Base-by-base conservation (phyloP, 2,888 invertebrate genomes). In the Watsonalla binaria region DNA sequence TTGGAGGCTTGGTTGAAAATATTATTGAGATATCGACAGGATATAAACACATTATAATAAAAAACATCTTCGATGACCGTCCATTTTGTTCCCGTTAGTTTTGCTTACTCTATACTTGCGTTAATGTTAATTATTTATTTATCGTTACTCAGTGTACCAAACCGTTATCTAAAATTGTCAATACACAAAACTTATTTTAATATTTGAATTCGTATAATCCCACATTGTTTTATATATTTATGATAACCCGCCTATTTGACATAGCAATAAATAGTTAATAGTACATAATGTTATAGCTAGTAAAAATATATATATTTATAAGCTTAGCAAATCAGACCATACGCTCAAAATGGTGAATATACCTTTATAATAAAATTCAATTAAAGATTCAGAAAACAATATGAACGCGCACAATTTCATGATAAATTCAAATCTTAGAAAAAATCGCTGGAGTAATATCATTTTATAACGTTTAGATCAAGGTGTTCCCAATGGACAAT, bases 221-320 rank as follows among this genome's bases (percentile, higher is more conserved):
- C 80, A 82, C 78, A 75, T 78, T 73, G 66, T 75, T 79, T 78
- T 81, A 80, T 81, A 86, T 84, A 24, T 24, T 24, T 24, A 24
- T 81, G 75, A 85, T 82, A 85, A 82, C 90, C 90, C 90, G 90
- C 89, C 89, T 90, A 90, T 86, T 82, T 84, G 85, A 87, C 80
- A 88, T 90, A 90, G 90, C 90, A 90, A 90, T 90, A 90, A 89
- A 89, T 90, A 89, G 42, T 42, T 37, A 79, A 69, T 24, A 24
- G 24, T 24, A 24, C 24, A 24, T 24, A 24, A 74, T 88, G 89
- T 86, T 84, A 79, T 88, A 87, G 84, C 79, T 88, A 89, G 82
- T 82, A 76, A 84, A 84, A 84, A 39, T 37, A 77, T 74, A 15
- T 75, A 66, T 84, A 84, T 84, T 78, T 72, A 78, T 84, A 86